Conservation (phyloP, 2,888 invertebrate genomes). For the Megaustenia siamemsis region DNA sequence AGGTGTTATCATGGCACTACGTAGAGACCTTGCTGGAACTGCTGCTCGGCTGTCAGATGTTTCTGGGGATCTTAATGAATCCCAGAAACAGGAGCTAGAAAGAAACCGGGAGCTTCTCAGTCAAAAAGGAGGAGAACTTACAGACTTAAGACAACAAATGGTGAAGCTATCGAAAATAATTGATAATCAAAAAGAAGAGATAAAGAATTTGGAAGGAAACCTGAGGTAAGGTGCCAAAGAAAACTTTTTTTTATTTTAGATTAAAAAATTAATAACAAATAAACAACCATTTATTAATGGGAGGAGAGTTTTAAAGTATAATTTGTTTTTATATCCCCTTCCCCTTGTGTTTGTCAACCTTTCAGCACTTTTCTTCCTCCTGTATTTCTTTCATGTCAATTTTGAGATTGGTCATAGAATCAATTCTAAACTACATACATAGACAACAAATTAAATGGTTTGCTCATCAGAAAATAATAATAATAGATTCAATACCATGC, state of each 20-base stretch:
- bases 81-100: conserved; percentile 79
- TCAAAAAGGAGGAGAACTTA: conserved; percentile 74
- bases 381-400: background rate
- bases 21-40: conserved; percentile 78
- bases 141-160: conserved; percentile 76
- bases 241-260: background rate
- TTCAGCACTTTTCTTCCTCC: too few species aligned
- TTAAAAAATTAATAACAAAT: too few species aligned
- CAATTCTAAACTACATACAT: too few species aligned
- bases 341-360: too few species aligned
- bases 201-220: conserved; percentile 68
- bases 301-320: too few species aligned
- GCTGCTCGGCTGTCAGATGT: conserved; percentile 79
- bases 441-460: too few species aligned
- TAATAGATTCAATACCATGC: too few species aligned
- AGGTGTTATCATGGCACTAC: conserved; percentile 75
- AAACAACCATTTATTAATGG: too few species aligned
- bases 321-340: too few species aligned
- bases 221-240: conserved; percentile 66
- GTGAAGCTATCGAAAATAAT: conserved; percentile 79
- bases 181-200: conserved; percentile 77
- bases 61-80: conserved; percentile 79
- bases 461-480: too few species aligned
- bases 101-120: conserved; percentile 68
- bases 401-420: too few species aligned